Base-by-base conservation (phyloP, 2,797 vertebrate species). In the Nyctibius grandis region DNA sequence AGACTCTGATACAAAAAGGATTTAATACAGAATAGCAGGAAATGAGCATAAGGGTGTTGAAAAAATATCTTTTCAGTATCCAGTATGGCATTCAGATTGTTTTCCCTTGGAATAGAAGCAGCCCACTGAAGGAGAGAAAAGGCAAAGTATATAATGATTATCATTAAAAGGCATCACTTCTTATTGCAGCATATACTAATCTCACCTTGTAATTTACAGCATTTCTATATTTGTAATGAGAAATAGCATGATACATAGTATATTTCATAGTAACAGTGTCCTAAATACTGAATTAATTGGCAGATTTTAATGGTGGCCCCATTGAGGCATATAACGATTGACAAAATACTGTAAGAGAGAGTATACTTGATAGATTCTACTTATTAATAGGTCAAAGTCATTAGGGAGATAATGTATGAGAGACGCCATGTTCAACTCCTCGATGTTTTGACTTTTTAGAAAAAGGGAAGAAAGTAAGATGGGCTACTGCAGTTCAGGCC, bases 341-440 rank as follows among this genome's bases (percentile, higher is more conserved):
- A 95, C 95, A 96, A 94, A 95, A 95, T 96, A 95, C 95, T 83
- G 78, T 85, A 85, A 84, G 83, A 95, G 93, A 87, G 74, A 91
- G 72, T 85, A 77, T 94, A 89, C 91, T 95, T 97, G 93, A 97
- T 96, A 95, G 96, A 96, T 96, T 95, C 93, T 84, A 80, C 88
- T 96, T 96, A 96, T 89, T 97, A 96, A 87, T 95, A 96, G 89
- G 95, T 96, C 96, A 96, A 88, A 95, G 93, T 96, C 93, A 95
- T 97, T 96, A 95, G 93, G 91, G 85, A 95, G 81, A 80, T 96
- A 93, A 95, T 91, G 84, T 93, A 93, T 95, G 94, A 95, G 90
- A 65, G 79, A 50, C 80, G 80, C 75, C 93, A 4, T 40, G 9
- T 75, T 89, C 83, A 91, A n/a, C 48, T 72, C 85, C 75, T 94